A percentile compares a stretch with the other conserved stretches of the same genome.
These are phyloP conservation scores for Clanis bilineata DNA, from an alignment of 2,888 invertebrate genomes.

Conservation along the genomic window DNA sequence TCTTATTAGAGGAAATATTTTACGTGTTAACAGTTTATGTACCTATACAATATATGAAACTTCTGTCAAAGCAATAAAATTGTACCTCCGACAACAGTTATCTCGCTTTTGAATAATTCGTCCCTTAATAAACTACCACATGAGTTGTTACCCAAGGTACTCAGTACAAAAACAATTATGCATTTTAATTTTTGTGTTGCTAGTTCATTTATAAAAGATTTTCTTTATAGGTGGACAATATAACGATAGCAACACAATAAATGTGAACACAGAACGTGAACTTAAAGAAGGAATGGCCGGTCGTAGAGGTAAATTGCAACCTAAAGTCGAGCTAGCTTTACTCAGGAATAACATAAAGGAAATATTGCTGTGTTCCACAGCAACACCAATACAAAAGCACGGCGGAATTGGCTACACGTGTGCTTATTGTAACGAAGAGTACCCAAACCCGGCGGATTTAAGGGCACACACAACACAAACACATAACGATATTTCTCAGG, in stretches of 20 bases:
- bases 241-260: slow-evolving; percentile 18
- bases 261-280: background rate
- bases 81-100: too few species aligned
- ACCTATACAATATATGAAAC: too few species aligned
- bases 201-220: slow-evolving; percentile 25
- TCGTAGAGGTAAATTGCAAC: background rate
- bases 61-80: too few species aligned
- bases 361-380: slow-evolving; percentile 27
- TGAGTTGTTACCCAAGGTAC: background rate
- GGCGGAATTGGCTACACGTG: slow-evolving; percentile 27
- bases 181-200: background rate
- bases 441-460: slow-evolving; percentile 21
- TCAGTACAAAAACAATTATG: background rate
- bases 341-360: slow-evolving; percentile 16
- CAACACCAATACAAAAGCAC: slow-evolving; percentile 27
- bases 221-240: slow-evolving; percentile 34
- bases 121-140: too few species aligned
- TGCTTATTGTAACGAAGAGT: slow-evolving; percentile 27
- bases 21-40: too few species aligned
- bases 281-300: background rate
- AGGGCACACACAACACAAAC: slow-evolving; percentile 27
- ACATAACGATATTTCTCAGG: slow-evolving; percentile 23
- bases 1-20: too few species aligned
- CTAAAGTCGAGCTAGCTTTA: slow-evolving; percentile 15
- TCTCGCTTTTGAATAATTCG: too few species aligned